Evolutionary conservation across 2,797 vertebrate species (phyloP).

Genomic region (Trichosurus vulpecula): DNA sequence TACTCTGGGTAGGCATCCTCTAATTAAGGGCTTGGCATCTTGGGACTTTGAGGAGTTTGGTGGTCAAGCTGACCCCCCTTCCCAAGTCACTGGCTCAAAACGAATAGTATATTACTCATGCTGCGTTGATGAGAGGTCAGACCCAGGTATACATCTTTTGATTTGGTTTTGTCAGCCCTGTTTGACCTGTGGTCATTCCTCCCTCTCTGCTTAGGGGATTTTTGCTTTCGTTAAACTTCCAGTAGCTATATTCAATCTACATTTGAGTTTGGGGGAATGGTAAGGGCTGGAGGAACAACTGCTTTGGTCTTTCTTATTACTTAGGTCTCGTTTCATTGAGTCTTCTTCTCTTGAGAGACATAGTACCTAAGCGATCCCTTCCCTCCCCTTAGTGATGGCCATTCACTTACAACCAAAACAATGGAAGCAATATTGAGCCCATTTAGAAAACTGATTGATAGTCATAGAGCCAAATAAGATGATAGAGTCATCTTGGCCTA

Average conservation of each 20-base stretch:
- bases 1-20: not conserved
- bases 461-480: not conserved
- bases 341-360: not conserved
- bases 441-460: not conserved
- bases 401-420: not conserved
- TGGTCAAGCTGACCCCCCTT: not conserved
- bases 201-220: not conserved
- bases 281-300: not conserved
- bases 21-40: not conserved
- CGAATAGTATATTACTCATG: not conserved
- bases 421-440: not conserved
- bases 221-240: not conserved
- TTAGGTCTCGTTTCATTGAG: not conserved
- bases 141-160: not conserved
- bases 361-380: not conserved
- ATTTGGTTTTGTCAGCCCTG: not conserved
- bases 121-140: not conserved
- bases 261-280: not conserved
- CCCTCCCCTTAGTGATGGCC: not conserved
- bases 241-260: not conserved
- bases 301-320: not conserved
- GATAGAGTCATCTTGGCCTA: not conserved
- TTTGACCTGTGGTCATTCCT: not conserved
- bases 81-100: not conserved
- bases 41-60: not conserved